A percentile compares a stretch with the other conserved stretches of the same genome.
Conservation (phyloP, 2,797 vertebrate genomes). For the Eulemur coronatus region DNA sequence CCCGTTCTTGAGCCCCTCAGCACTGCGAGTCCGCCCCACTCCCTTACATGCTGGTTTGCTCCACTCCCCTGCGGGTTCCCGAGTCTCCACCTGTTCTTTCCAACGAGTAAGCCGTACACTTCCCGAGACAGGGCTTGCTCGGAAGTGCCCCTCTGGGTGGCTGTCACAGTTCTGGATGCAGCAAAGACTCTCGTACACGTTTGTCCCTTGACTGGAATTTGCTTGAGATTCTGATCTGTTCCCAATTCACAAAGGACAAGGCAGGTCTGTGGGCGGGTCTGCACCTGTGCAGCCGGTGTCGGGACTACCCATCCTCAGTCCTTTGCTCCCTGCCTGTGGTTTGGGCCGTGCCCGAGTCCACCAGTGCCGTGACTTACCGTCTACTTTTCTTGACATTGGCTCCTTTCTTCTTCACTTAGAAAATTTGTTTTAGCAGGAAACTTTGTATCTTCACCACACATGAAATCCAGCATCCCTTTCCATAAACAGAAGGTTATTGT, state of each 20-base stretch:
- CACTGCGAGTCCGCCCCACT: no score
- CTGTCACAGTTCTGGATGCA: neutral
- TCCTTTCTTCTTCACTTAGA: conserved; percentile 33
- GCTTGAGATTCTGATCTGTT: neutral
- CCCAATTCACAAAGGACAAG: neutral
- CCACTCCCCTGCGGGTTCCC: neutral
- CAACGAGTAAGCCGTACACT: neutral
- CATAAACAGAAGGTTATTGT: conserved; percentile 33
- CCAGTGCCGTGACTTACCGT: neutral
- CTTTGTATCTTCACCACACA: neutral
- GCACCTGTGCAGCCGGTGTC: neutral
- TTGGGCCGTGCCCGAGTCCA: neutral
- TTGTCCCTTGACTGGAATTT: neutral
- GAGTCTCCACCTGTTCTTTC: neutral
- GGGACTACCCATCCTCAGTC: neutral
- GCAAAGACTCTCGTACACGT: neutral
- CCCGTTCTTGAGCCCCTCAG: no score
- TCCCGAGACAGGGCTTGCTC: neutral
- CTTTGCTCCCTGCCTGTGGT: neutral
- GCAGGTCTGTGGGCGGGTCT: neutral
- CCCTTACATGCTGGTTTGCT: neutral
- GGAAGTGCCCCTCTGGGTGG: no score
- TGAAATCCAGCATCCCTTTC: neutral
- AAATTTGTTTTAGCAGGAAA: conserved; percentile 46
- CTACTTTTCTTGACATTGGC: neutral